A percentile compares a stretch with the other conserved stretches of the same genome.
Conservation (phyloP, 1,140 invertebrate species). For the Ooceraea biroi region DNA sequence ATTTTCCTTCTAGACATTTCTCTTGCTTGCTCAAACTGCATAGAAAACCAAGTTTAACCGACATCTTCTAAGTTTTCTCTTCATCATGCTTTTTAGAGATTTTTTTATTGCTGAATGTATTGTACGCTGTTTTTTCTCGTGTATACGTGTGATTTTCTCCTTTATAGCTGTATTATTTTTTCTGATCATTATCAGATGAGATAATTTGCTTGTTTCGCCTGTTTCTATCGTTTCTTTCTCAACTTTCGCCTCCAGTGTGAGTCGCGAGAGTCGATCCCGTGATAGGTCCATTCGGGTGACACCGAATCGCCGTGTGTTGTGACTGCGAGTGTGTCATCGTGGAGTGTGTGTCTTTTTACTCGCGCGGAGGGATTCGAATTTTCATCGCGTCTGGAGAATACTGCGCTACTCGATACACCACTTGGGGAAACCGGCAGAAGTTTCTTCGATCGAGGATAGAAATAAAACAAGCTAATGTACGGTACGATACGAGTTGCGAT, state of each 20-base stretch:
- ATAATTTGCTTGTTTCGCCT: constrained; percentile 43
- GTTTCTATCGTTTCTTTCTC: constrained; percentile 50
- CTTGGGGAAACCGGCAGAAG: neutral
- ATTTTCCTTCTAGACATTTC: neutral
- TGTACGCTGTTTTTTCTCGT: neutral
- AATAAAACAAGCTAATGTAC: constrained; percentile 6
- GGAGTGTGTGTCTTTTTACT: constrained; percentile 30
- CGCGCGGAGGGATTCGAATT: constrained; percentile 15
- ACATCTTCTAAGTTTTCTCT: neutral
- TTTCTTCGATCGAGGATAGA: too few species aligned
- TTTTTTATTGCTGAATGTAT: constrained; percentile 21
- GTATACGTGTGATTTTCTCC: constrained; percentile 1
- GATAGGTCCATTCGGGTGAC: constrained; percentile 46
- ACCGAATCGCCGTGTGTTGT: constrained; percentile 43
- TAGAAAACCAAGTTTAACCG: too few species aligned
- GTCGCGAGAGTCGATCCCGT: constrained; percentile 37
- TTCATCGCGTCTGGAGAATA: constrained; percentile 27
- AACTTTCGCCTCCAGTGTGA: constrained; percentile 57
- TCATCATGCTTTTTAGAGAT: neutral
- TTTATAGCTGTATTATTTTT: constrained; percentile 24
- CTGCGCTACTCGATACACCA: neutral
- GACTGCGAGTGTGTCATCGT: constrained; percentile 51
- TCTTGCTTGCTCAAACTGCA: neutral
- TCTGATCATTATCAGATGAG: neutral
- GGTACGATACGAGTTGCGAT: neutral